Percentiles rank a stretch among this genome's conserved stretches.
Evolutionary conservation across 2,113 vertebrate genomes (phyloP).

Genomic region (Seriola dumerili): DNA sequence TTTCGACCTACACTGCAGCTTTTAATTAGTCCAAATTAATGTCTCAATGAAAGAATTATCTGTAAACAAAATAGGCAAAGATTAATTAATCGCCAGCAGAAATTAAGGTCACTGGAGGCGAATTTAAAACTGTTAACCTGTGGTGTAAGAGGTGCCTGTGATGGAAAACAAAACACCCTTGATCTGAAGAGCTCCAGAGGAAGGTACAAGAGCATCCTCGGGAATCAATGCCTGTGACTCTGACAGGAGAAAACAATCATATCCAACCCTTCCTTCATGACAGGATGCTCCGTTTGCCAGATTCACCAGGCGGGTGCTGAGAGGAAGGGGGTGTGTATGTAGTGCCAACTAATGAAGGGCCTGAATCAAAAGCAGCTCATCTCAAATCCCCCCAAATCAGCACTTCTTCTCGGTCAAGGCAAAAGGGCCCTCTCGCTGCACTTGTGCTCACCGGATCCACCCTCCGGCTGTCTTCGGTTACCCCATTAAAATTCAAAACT

Average conservation of each 20-base stretch:
- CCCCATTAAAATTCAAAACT: constrained; percentile 79
- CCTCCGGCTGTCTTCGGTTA: constrained; percentile 67
- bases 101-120: constrained; percentile 43
- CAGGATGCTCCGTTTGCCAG: constrained; percentile 56
- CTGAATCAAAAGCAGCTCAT: constrained; percentile 62
- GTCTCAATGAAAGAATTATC: constrained; percentile 29
- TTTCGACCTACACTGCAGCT: constrained; percentile 12
- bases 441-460: constrained; percentile 68
- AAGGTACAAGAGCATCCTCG: constrained; percentile 25
- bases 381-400: constrained; percentile 74
- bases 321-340: constrained; percentile 46
- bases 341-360: constrained; percentile 52
- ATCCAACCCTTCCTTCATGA: constrained; percentile 29
- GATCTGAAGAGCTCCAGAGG: constrained; percentile 19
- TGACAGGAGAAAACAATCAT: constrained; percentile 53
- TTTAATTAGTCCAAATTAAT: constrained; percentile 43
- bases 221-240: constrained; percentile 36
- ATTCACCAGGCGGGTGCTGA: constrained; percentile 49
- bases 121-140: constrained; percentile 14
- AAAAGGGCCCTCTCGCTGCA: constrained; percentile 59
- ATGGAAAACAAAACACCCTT: constrained; percentile 46
- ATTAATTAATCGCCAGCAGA: constrained; percentile 19
- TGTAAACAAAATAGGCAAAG: constrained; percentile 33
- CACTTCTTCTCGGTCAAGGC: constrained; percentile 70
- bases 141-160: constrained; percentile 5